Conservation (phyloP, 2,797 vertebrate genomes). For the Arrhamphus sclerolepis region DNA sequence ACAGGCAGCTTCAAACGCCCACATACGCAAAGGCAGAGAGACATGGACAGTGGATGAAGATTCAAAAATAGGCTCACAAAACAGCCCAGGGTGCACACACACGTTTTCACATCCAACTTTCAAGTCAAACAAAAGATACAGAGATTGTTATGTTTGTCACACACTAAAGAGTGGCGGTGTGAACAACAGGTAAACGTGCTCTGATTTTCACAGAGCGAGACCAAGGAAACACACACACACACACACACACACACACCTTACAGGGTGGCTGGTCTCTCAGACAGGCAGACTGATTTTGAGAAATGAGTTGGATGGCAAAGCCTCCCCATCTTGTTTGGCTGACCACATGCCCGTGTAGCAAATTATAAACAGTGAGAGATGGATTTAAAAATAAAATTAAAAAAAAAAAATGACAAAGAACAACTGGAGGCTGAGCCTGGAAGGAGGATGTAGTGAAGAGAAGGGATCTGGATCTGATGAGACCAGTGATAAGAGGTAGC, state of each 20-base stretch:
- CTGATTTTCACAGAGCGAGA: slow-evolving; percentile 16
- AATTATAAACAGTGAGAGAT: slow-evolving; percentile 49
- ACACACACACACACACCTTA: slow-evolving; percentile 17
- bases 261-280: slow-evolving; percentile 43
- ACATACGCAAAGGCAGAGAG: slow-evolving; percentile 8
- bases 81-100: not conserved
- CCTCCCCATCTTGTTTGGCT: slow-evolving; percentile 46
- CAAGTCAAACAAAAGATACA: not conserved
- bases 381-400: slow-evolving; percentile 34
- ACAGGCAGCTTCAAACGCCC: slow-evolving; percentile 25
- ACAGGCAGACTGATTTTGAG: slow-evolving; percentile 60
- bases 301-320: slow-evolving; percentile 53
- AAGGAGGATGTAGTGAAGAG: not conserved
- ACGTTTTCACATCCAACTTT: slow-evolving; percentile 2
- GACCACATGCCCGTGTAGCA: slow-evolving; percentile 52
- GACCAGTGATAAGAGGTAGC: slow-evolving; percentile 19
- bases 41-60: slow-evolving; percentile 6
- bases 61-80: not conserved
- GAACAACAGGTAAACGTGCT: slow-evolving; percentile 28
- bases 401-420: slow-evolving; percentile 51
- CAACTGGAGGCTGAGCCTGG: slow-evolving; percentile 34
- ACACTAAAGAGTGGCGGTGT: slow-evolving; percentile 35
- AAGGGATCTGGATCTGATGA: slow-evolving; percentile 29
- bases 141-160: slow-evolving; percentile 26
- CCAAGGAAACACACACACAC: slow-evolving; percentile 11